Conservation (phyloP, 2,797 vertebrate species). For the Helostoma temminkii region DNA sequence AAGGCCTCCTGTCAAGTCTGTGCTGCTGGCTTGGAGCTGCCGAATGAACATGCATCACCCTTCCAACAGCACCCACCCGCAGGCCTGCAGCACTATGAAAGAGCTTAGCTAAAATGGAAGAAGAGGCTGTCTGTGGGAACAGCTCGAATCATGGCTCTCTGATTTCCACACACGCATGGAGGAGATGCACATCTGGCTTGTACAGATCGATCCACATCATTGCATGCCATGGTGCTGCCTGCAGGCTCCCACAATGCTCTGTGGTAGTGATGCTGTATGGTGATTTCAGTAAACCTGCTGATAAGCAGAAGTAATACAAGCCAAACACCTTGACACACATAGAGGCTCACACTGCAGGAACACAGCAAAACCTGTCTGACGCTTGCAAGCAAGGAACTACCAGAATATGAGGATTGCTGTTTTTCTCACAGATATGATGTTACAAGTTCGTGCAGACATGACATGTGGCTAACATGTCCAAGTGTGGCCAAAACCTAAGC, state of each 20-base stretch:
- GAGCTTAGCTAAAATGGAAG: slow-evolving; percentile 42
- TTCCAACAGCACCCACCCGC: slow-evolving; percentile 44
- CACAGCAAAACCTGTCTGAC: slow-evolving; percentile 5
- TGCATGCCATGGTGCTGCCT: slow-evolving; percentile 35
- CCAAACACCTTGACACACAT: slow-evolving; percentile 32
- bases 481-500: too few species aligned
- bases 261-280: slow-evolving; percentile 20
- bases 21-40: slow-evolving; percentile 37
- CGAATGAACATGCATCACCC: slow-evolving; percentile 48
- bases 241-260: slow-evolving; percentile 41
- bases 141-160: slow-evolving; percentile 45
- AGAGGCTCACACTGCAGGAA: slow-evolving; percentile 27
- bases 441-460: slow-evolving; percentile 48
- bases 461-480: slow-evolving; percentile 13
- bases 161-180: slow-evolving; percentile 48
- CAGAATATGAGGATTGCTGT: slow-evolving; percentile 58
- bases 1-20: slow-evolving; percentile 47
- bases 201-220: slow-evolving; percentile 50
- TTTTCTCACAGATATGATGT: slow-evolving; percentile 45
- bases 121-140: slow-evolving; percentile 30
- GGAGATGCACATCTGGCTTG: slow-evolving; percentile 47
- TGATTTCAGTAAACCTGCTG: slow-evolving; percentile 29
- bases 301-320: slow-evolving; percentile 32
- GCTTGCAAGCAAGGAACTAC: slow-evolving; percentile 21
- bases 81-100: slow-evolving; percentile 54